Evolutionary conservation across 2,888 invertebrate species (phyloP), one percentile per base, ranked within the genome.

Genomic region (Mimas tiliae): DNA sequence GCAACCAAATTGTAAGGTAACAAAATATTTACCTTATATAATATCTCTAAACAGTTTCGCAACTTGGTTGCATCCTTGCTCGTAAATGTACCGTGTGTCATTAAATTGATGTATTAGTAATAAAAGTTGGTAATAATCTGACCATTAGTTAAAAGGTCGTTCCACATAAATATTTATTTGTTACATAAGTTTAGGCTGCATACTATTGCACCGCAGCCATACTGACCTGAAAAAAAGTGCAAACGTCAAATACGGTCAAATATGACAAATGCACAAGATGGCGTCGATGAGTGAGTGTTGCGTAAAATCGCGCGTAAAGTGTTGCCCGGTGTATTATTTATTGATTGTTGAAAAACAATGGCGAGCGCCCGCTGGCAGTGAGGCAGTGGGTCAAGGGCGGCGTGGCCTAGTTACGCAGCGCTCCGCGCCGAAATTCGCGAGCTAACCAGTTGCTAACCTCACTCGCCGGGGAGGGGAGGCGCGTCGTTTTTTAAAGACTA

Each of bases 311-410:
- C 83, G 79, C 81, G 86, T 84, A 85, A 85, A 83, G 87, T 88
- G 88, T 88, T 84, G 85, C 86, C 83, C 84, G 79, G 87, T 86
- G 88, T 91, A 91, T 90, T 93, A 91, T 90, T 91, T 93, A 93
- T 93, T 92, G 92, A 93, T 93, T 91, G 92, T 92, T 91, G 89
- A 89, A 91, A 91, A 91, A 93, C 92, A 92, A 93, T 92, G 90
- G 91, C 88, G 86, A 84, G 86, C 87, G 87, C 84, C 84, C 81
- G 87, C 88, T 87, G 91, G 87, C 90, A 93, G 89, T 93, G 87
- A 92, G 92, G 90, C 93, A 93, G 92, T 93, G 84, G 89, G 93
- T 91, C 93, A 93, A 92, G 93, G 93, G 87, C 86, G 87, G 84
- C 82, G 84, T 84, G 91, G 81, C 92, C 93, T 88, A 93, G 87